Evolutionary conservation across 2,888 invertebrate genomes (phyloP), one percentile per base, ranked within the genome.

Genomic region (Leptinotarsa tumamoca): DNA sequence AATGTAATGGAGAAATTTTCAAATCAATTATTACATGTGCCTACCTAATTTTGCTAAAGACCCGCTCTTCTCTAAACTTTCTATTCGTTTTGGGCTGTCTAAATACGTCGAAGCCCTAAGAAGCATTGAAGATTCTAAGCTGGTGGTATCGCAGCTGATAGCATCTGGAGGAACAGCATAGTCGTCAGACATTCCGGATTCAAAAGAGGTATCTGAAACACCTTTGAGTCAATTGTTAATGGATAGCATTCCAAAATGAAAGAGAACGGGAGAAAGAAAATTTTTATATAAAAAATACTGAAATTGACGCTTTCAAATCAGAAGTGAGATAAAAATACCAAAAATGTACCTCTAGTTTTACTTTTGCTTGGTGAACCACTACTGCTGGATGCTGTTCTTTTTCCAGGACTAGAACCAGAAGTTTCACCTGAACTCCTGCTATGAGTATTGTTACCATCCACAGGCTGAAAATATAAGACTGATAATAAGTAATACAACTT

Each of bases 161-260:
- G 97, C 97, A 89, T 98, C 98, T 14, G 98, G 98, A 14, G 98
- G 98, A 85, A 98, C 94, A 75, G 98, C 98, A 89, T 98, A 98
- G 90, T 98, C 98, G 87, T 98, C 97, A 52, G 98, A 97, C 90
- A 96, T 94, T 84, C 97, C 96, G 74, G 96, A 96, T 89, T 97
- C 97, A 90, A 96, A 95, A 77, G 96, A 96, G 81, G 95, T 95
- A 89, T 96, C 95, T 95, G 91, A 88, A 90, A 91, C 90, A 88
- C 89, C 91, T 89, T 86, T 81, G 87, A 81, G 85, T 88, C 81
- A 87, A 83, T 75, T 79, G 80, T 85, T 84, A 85, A 80, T 82
- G 78, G 77, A 82, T 77, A 78, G 80, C 73, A 80, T 76, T 58
- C 58, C 66, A 72, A 80, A 71, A 80, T 80, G 77, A 71, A 79